Evolutionary conservation across 2,113 vertebrate genomes (phyloP).

Genomic region (Chaenogobius annularis): DNA sequence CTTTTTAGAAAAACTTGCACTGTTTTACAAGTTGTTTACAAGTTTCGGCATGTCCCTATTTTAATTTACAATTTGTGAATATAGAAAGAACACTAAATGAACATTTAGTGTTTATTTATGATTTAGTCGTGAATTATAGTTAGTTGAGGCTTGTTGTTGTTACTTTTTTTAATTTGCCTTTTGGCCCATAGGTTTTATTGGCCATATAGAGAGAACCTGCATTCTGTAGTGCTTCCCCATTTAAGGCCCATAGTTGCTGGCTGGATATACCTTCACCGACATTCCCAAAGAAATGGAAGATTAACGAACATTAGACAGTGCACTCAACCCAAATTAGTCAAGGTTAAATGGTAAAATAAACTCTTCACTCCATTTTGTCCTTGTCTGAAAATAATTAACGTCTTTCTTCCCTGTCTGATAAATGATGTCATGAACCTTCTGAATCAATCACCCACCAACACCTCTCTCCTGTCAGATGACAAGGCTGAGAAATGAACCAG

Average conservation of each 20-base stretch:
- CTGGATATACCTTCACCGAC: not conserved
- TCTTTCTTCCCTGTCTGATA: not conserved
- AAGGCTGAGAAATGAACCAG: conserved; percentile 31
- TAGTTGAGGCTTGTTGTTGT: no score
- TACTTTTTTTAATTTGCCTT: no score
- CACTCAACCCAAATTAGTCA: not conserved
- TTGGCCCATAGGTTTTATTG: no score
- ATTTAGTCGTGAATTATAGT: no score
- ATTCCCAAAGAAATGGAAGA: not conserved
- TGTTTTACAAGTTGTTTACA: no score
- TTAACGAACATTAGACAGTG: not conserved
- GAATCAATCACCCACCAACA: conserved; percentile 42
- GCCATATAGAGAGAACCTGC: no score
- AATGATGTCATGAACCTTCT: conserved; percentile 6
- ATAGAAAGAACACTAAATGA: no score
- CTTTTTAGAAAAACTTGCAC: no score
- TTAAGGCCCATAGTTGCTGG: not conserved
- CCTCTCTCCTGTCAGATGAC: conserved; percentile 30
- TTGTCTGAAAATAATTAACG: conserved; percentile 37
- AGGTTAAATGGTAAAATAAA: conserved; percentile 43
- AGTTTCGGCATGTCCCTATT: no score
- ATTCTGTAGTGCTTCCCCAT: not conserved
- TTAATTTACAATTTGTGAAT: no score
- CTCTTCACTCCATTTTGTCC: conserved; percentile 27
- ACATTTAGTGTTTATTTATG: no score